Base-by-base conservation (phyloP, 2,888 invertebrate species). In the Eupithecia vulgata region DNA sequence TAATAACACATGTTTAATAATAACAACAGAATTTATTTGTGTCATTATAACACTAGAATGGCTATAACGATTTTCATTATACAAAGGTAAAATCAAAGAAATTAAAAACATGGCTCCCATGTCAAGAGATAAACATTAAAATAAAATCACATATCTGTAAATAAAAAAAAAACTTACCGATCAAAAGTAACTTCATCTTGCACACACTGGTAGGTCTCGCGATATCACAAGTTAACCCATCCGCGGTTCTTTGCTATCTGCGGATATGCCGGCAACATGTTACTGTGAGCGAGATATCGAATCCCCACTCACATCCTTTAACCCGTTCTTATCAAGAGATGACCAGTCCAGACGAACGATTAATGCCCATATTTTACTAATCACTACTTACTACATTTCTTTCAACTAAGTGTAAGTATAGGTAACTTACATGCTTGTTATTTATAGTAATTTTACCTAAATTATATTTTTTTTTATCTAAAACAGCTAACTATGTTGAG, bases 281-380 rank as follows among this genome's bases (percentile, higher is more conserved):
- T 13, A 52, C 64, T 30, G 67, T 67, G 68, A 15, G 5, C 73
- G 35, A 45, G 68, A 69, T 69, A 70, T 37, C 35, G 57, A 68
- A 70, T 66, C 67, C 75, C 72, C 68, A 35, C 73, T 66, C 12
- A 57, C 30, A 15, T 52, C 68, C 68, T 66, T 52, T 30, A 66
- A 71, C 67, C 59, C 57, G 71, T 71, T 67, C 40, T 45, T 52
- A 67, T 67, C 48, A 48, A 25, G 66, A n/a, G 45, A 66, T 67
- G 34, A 21, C 67, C 61, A 17, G 30, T 6, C 5, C 30, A 17
- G 17, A 34, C 25, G 8, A 25, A 57, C 25, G 21, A 13, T 25
- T 57, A 57, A 25, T 25, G 13, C 13, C 5, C 25, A 25, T n/a
- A 52, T 52, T 52, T 21, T 10, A 21, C 48, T 21, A 52, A 52